Percentiles rank a stretch among this genome's conserved stretches.
phyloP scores from a whole-genome alignment of 2,797 vertebrate species.

The Bryconaethiops microstoma region DNA sequence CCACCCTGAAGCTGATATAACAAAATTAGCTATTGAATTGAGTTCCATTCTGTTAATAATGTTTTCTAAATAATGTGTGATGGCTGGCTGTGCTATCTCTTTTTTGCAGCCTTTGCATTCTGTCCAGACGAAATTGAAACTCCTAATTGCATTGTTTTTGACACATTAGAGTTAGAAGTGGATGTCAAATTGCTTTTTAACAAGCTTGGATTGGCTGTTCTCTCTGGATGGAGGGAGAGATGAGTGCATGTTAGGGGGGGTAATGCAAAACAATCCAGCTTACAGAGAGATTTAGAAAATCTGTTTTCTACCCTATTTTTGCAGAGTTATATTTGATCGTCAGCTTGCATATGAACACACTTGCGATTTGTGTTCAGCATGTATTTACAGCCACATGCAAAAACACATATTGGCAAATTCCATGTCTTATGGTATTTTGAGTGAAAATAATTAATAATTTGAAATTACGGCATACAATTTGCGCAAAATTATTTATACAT shows the following conservation, averaged over 20 bases:
- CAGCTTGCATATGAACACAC: too few species aligned
- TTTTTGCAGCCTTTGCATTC: conserved; percentile 41
- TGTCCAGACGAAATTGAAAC: conserved; percentile 48
- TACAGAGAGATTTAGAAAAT: not conserved
- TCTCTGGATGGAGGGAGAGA: conserved; percentile 31
- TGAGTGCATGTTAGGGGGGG: not conserved
- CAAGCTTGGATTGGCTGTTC: conserved; percentile 47
- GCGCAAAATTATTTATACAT: too few species aligned
- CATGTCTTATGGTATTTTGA: too few species aligned
- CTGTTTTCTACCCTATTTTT: too few species aligned
- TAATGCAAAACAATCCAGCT: conserved; percentile 31
- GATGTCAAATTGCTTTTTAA: conserved; percentile 57
- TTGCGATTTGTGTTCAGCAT: too few species aligned
- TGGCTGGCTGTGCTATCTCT: conserved; percentile 34
- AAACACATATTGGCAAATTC: too few species aligned
- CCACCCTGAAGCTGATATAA: not conserved
- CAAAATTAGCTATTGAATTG: conserved; percentile 31
- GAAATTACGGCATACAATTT: too few species aligned
- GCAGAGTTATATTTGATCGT: too few species aligned
- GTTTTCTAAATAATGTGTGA: conserved; percentile 34
- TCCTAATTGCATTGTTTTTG: conserved; percentile 49
- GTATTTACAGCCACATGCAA: too few species aligned
- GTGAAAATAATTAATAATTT: too few species aligned
- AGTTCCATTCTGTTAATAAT: conserved; percentile 33
- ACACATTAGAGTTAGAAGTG: conserved; percentile 51